Conservation (phyloP, 2,888 invertebrate genomes). For the Pachliopta kotzebuea region DNA sequence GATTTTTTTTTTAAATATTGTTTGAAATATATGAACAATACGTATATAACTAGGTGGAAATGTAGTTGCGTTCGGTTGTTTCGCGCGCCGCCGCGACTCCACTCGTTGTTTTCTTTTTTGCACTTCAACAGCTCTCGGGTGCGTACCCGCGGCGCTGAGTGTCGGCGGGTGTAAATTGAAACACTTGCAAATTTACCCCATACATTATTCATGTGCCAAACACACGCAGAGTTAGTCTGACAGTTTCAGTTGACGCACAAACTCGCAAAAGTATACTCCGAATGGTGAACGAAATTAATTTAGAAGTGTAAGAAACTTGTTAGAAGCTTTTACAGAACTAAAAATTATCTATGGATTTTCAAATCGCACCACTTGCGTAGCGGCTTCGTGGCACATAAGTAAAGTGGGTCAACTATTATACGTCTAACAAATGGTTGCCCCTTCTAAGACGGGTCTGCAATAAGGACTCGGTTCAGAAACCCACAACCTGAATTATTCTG, state of each 20-base stretch:
- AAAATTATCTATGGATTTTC: slow-evolving; percentile 51
- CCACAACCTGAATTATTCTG: slow-evolving; percentile 76
- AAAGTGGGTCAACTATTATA: slow-evolving; percentile 77
- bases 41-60: slow-evolving; percentile 39
- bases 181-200: slow-evolving; percentile 80
- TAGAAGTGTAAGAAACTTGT: slow-evolving; percentile 12
- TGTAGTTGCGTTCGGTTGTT: slow-evolving; percentile 37
- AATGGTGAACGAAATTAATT: slow-evolving; percentile 45
- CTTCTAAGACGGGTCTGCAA: slow-evolving; percentile 67
- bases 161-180: slow-evolving; percentile 78
- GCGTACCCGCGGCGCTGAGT: slow-evolving; percentile 68
- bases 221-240: slow-evolving; percentile 59
- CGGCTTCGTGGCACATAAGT: slow-evolving; percentile 59
- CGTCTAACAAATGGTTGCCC: slow-evolving; percentile 72
- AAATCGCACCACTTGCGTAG: slow-evolving; percentile 64
- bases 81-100: slow-evolving; percentile 41
- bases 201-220: slow-evolving; percentile 77
- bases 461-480: slow-evolving; percentile 71
- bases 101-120: slow-evolving; percentile 73
- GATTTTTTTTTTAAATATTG: too few species aligned
- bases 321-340: slow-evolving; percentile 30
- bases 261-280: slow-evolving; percentile 51
- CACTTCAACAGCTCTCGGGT: slow-evolving; percentile 68
- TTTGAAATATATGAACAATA: slow-evolving; percentile 5
- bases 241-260: slow-evolving; percentile 65